Evolutionary conservation across 2,888 invertebrate genomes (phyloP), one percentile per base, ranked within the genome.

Genomic region (Rhyacophila evoluta): DNA sequence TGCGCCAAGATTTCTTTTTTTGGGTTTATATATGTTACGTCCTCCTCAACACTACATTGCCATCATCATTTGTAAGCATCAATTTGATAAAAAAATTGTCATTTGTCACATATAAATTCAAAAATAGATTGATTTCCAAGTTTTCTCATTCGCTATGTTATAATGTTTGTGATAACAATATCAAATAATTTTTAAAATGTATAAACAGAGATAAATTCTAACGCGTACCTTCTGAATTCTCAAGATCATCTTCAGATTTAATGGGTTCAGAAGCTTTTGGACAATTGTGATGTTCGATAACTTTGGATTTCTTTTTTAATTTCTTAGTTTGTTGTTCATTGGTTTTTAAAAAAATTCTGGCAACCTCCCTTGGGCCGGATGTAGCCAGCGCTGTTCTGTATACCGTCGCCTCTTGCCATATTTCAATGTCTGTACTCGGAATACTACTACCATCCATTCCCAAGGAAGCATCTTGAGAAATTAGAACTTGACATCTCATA

Each of bases 401-500:
- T n/a, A 93, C 91, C 79, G 94, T 92, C 73, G 92, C 91, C 85
- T 95, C 95, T 83, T 94, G 92, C 95, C 95, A 96, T 81, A 95
- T 93, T 89, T 95, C 95, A 82, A 95, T 92, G 84, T 95, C 95
- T 5, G 95, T 95, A 84, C 91, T 92, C 25, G 93, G 91, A 19
- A 92, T 91, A 82, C 90, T 92, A 68, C 92, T 91, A 84, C 92
- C 92, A 81, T 93, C 93, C 82, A 92, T 90, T 84, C 92, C 87
- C 41, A 90, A 84, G 81, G 88, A 91, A 73, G 90, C 89, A 81
- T 95, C 94, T 85, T 95, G 93, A 80, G 94, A 93, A 83, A 93
- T 91, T 83, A 97, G 89, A 74, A 97, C 96, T 86, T 97, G 96
- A 87, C 98, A 98, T 83, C 98, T 93, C 94, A 98, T 97, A 84